Evolutionary conservation across 2,797 vertebrate species (phyloP).

Genomic region (Muscicapa comitata): DNA sequence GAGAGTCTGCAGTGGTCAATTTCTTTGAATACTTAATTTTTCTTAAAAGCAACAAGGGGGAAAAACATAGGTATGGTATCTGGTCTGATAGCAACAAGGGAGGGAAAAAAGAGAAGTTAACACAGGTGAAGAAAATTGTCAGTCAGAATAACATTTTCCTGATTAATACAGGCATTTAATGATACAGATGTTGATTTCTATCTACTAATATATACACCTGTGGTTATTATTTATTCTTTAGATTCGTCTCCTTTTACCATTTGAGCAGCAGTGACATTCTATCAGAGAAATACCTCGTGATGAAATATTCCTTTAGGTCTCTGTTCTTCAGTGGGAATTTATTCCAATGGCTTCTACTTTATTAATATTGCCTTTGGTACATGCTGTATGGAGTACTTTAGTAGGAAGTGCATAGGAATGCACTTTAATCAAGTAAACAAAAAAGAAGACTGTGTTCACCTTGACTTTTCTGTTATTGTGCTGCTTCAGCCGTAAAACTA

Average conservation of each 20-base stretch:
- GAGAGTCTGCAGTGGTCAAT: background rate
- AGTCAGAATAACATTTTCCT: background rate
- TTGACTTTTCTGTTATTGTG: background rate
- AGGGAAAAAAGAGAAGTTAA: background rate
- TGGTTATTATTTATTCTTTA: background rate
- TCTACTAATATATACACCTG: background rate
- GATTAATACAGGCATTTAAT: background rate
- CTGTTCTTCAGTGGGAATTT: background rate
- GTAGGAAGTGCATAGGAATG: background rate
- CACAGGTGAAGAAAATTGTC: background rate
- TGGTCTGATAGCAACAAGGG: background rate
- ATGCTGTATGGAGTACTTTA: background rate
- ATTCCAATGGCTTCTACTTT: background rate
- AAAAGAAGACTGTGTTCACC: background rate
- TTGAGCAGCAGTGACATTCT: background rate
- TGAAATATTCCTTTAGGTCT: background rate
- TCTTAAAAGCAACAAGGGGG: rapidly evolving
- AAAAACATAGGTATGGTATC: background rate
- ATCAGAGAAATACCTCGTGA: background rate
- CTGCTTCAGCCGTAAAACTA: constrained; percentile 25
- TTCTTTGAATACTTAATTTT: background rate
- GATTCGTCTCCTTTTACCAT: rapidly evolving
- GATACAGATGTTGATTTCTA: background rate
- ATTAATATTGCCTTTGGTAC: background rate
- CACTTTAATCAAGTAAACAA: constrained; percentile 18